Conservation (phyloP, 2,797 vertebrate genomes). For the Zalophus californianus region DNA sequence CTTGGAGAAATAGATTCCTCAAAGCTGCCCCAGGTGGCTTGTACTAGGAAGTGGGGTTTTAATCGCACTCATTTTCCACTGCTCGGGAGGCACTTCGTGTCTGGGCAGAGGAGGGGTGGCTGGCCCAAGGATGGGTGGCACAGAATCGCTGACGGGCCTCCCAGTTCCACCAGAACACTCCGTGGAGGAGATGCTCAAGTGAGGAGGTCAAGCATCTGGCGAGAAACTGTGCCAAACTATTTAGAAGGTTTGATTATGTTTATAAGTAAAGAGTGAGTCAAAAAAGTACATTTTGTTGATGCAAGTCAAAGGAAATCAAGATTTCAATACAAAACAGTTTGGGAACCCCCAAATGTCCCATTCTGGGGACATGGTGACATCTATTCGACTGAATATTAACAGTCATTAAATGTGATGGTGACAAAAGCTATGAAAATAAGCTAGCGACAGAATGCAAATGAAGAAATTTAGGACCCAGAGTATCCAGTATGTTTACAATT, state of each 20-base stretch:
- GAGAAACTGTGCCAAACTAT: neutral
- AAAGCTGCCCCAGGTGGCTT: neutral
- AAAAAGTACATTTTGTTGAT: neutral
- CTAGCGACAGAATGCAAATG: neutral
- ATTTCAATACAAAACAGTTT: neutral
- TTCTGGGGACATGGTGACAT: neutral
- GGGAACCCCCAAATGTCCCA: neutral
- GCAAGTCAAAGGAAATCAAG: neutral
- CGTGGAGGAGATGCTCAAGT: neutral
- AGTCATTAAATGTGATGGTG: neutral
- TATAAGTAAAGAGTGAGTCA: neutral
- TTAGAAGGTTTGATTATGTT: neutral
- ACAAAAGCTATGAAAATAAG: conserved; percentile 14
- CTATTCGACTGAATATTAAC: neutral
- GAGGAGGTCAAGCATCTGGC: neutral
- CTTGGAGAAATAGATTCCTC: neutral
- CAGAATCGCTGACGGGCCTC: accelerated
- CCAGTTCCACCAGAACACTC: neutral
- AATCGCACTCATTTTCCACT: neutral
- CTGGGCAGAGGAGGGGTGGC: neutral
- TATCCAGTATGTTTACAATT: neutral
- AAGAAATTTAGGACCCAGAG: neutral
- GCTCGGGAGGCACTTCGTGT: neutral
- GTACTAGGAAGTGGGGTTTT: neutral
- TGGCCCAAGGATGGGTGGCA: neutral